Evolutionary conservation across 2,888 invertebrate genomes (phyloP).

Genomic region (Tetragnatha montana): DNA sequence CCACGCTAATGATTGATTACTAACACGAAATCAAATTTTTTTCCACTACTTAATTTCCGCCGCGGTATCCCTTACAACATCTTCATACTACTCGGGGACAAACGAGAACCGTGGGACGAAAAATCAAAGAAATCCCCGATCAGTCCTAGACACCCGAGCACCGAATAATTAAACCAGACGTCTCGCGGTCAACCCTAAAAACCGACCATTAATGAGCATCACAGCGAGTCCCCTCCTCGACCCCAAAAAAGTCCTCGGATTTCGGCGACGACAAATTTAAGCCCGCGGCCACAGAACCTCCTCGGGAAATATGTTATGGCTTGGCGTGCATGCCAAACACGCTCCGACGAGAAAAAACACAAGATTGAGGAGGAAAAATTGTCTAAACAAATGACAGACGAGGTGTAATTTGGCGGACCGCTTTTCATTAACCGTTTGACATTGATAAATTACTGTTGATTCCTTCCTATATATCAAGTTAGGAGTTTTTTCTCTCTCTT

Average conservation of each 20-base stretch:
- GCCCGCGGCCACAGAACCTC: conserved; percentile 14
- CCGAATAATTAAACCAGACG: background rate
- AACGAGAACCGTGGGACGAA: too few relatives aligned
- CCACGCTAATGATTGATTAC: too few relatives aligned
- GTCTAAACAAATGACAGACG: conserved; percentile 71
- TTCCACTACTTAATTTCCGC: too few relatives aligned
- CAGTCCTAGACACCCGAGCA: background rate
- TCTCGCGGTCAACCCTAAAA: background rate
- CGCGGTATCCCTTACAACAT: too few relatives aligned
- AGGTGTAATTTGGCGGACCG: conserved; percentile 70
- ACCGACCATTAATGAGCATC: background rate
- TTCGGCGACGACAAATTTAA: conserved; percentile 32
- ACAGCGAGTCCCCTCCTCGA: background rate
- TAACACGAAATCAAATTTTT: too few relatives aligned
- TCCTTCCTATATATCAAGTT: conserved; percentile 64
- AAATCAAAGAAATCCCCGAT: too few relatives aligned
- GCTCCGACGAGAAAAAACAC: conserved; percentile 32
- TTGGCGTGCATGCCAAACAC: conserved; percentile 58
- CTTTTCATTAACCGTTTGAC: conserved; percentile 70
- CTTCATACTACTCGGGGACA: too few relatives aligned
- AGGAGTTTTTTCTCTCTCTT: conserved; percentile 40
- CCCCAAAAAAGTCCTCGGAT: conserved; percentile 11
- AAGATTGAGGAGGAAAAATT: conserved; percentile 69
- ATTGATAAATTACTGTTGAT: conserved; percentile 71
- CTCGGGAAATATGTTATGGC: conserved; percentile 59